These are phyloP conservation scores for Cynaeus angustus DNA, from an alignment of 2,888 invertebrate genomes.

Conservation along the genomic window DNA sequence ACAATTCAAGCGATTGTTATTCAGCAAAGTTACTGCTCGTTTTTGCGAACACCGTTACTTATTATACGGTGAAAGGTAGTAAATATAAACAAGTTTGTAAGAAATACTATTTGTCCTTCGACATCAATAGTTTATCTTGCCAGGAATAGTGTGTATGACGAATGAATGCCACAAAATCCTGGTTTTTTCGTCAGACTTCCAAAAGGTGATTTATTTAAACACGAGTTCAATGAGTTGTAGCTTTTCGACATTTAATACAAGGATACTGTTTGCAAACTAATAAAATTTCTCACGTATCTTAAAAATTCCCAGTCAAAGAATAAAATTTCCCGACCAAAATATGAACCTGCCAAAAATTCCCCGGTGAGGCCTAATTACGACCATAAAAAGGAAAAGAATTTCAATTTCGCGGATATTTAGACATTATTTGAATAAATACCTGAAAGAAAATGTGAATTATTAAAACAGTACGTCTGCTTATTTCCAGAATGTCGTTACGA, in stretches of 20 bases:
- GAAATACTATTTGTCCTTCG: constrained; percentile 45
- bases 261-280: background rate
- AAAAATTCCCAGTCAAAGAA: constrained; percentile 12
- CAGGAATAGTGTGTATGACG: background rate
- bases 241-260: constrained; percentile 9
- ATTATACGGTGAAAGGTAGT: constrained; percentile 60
- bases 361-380: constrained; percentile 7
- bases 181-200: background rate
- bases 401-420: constrained; percentile 31
- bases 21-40: constrained; percentile 57
- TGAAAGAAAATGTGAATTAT: constrained; percentile 35
- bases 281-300: background rate
- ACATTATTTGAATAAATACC: constrained; percentile 36
- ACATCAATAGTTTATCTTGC: constrained; percentile 23
- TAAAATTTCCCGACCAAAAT: constrained; percentile 7
- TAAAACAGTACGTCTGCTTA: constrained; percentile 41
- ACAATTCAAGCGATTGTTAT: constrained; percentile 56
- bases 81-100: constrained; percentile 51
- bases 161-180: background rate
- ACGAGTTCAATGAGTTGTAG: too few species aligned
- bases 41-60: constrained; percentile 62
- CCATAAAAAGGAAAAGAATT: constrained; percentile 30
- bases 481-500: constrained; percentile 40
- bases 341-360: constrained; percentile 1
- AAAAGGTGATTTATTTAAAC: too few species aligned